Percentiles rank a stretch among this genome's conserved stretches.
Evolutionary conservation across 2,888 invertebrate genomes (phyloP).

Genomic region (Theretra japonica): DNA sequence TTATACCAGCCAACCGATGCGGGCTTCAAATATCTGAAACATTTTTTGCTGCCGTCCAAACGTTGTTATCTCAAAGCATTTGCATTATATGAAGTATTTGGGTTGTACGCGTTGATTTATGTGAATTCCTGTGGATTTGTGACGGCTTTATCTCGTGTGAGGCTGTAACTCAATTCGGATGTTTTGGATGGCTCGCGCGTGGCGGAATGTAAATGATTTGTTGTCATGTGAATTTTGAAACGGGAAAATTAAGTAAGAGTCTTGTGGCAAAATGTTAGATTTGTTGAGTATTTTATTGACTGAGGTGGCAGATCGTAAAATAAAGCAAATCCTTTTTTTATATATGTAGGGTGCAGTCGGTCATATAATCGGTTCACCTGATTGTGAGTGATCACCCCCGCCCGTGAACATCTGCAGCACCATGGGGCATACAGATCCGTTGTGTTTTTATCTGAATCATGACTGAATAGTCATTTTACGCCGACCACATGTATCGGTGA

Average conservation of each 20-base stretch:
- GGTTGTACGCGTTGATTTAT: constrained; percentile 37
- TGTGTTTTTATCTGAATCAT: too few species aligned
- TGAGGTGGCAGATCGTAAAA: too few species aligned
- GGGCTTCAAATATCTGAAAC: constrained; percentile 29
- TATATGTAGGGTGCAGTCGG: too few species aligned
- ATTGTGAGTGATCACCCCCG: too few species aligned
- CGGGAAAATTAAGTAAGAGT: background rate
- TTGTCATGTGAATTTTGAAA: background rate
- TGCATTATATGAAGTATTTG: constrained; percentile 44
- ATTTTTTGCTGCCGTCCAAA: constrained; percentile 52
- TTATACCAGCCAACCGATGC: background rate
- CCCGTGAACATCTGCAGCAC: too few species aligned
- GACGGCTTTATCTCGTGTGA: constrained; percentile 17
- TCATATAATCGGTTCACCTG: too few species aligned
- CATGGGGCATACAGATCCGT: too few species aligned
- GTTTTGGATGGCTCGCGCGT: background rate
- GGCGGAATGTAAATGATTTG: background rate
- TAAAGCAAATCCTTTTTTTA: too few species aligned
- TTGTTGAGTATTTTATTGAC: too few species aligned
- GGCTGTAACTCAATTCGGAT: background rate
- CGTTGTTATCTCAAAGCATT: constrained; percentile 47
- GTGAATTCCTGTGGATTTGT: constrained; percentile 30
- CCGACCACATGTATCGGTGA: too few species aligned
- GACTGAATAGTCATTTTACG: too few species aligned
- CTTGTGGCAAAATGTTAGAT: too few species aligned